These are phyloP conservation scores for Epistrophe eligans DNA, from an alignment of 2,888 invertebrate genomes.

Conservation along the genomic window DNA sequence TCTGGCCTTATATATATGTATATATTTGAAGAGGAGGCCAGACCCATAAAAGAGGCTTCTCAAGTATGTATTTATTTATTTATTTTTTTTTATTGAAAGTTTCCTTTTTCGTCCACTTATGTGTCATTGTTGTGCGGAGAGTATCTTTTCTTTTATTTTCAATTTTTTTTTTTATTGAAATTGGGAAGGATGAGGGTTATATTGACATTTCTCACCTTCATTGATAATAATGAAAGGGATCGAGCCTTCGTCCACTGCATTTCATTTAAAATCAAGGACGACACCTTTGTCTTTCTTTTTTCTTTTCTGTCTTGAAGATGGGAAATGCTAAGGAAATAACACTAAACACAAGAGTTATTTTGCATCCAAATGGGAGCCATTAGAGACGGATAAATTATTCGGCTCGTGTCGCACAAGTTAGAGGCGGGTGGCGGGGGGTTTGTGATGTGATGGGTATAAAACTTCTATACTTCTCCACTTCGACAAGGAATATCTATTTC, in stretches of 20 bases:
- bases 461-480: background rate
- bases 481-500: slow-evolving; percentile 52
- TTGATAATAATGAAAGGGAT: slow-evolving; percentile 65
- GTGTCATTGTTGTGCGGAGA: slow-evolving; percentile 31
- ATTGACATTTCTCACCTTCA: slow-evolving; percentile 69
- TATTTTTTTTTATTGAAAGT: slow-evolving; percentile 47
- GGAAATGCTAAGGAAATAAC: slow-evolving; percentile 32
- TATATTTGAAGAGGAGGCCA: slow-evolving; percentile 1
- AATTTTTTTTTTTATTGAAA: slow-evolving; percentile 19
- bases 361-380: slow-evolving; percentile 68
- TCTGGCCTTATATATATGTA: background rate
- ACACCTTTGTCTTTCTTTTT: background rate
- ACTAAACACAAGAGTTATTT: slow-evolving; percentile 63
- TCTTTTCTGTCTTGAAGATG: background rate
- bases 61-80: slow-evolving; percentile 61
- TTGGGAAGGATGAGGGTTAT: slow-evolving; percentile 1
- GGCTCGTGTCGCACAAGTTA: slow-evolving; percentile 51
- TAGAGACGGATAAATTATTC: slow-evolving; percentile 72
- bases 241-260: slow-evolving; percentile 1
- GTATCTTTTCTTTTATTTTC: slow-evolving; percentile 10
- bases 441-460: slow-evolving; percentile 4
- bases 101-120: slow-evolving; percentile 56
- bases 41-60: slow-evolving; percentile 31
- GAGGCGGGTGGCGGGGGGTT: background rate
- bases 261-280: slow-evolving; percentile 28